Evolutionary conservation across 2,797 vertebrate genomes (phyloP).

Genomic region (Gymnopithys bicolor): DNA sequence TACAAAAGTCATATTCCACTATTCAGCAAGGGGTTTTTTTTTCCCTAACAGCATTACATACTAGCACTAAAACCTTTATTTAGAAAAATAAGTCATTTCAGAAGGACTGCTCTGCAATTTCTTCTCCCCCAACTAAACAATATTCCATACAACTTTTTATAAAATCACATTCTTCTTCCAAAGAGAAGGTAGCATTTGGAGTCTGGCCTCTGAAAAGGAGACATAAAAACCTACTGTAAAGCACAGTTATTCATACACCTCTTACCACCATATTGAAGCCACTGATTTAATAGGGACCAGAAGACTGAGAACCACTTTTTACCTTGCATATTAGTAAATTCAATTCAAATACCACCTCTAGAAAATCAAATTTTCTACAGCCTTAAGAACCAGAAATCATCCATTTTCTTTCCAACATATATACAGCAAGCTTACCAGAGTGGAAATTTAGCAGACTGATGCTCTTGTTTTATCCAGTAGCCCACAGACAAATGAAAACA

Average conservation of each 20-base stretch:
- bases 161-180: neutral
- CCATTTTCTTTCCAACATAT: neutral
- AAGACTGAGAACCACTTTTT: neutral
- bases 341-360: neutral
- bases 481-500: neutral
- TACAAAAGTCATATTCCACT: neutral
- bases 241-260: neutral
- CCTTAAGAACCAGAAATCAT: neutral
- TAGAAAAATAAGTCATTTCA: neutral
- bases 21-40: neutral
- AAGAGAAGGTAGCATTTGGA: neutral
- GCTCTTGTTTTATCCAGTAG: neutral
- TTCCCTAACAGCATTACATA: neutral
- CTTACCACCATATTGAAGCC: neutral
- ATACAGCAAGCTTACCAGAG: neutral
- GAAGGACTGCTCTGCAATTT: neutral
- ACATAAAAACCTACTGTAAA: neutral
- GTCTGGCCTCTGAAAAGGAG: neutral
- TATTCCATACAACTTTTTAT: neutral
- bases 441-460: neutral
- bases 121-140: neutral
- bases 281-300: neutral
- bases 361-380: neutral
- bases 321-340: neutral
- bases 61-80: neutral